phyloP scores from a whole-genome alignment of 1,140 invertebrate species.

The Pseudomyrmex pallidus region DNA sequence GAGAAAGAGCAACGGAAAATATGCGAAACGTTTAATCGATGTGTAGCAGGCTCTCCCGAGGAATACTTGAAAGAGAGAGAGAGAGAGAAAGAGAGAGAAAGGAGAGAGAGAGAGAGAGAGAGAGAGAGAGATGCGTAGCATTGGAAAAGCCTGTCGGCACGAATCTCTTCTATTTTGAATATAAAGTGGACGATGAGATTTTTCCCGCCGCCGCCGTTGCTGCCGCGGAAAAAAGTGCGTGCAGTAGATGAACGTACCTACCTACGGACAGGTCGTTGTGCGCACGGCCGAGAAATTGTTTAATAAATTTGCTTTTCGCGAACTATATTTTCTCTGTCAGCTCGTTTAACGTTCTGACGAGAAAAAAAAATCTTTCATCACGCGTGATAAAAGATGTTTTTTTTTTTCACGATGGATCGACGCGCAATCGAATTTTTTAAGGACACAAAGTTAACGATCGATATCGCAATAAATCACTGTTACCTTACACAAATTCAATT shows the following conservation, averaged over 20 bases:
- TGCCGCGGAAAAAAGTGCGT: conserved; percentile 33
- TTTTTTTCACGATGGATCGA: conserved; percentile 43
- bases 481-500: neutral
- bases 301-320: conserved; percentile 70
- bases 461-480: conserved; percentile 38
- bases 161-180: conserved; percentile 66
- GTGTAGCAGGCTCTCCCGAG: conserved; percentile 30
- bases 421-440: conserved; percentile 52
- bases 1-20: conserved; percentile 39
- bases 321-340: conserved; percentile 64
- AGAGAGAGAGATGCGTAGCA: neutral
- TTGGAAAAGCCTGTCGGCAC: conserved; percentile 72
- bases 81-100: too few species aligned
- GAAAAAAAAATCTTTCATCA: neutral
- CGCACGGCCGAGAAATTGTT: conserved; percentile 66
- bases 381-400: conserved; percentile 36
- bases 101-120: too few species aligned
- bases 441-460: conserved; percentile 31
- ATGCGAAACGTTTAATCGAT: conserved; percentile 71
- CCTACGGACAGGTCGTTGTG: conserved; percentile 41
- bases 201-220: conserved; percentile 19
- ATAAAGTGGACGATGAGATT: conserved; percentile 72
- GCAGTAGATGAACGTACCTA: conserved; percentile 49
- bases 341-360: conserved; percentile 60
- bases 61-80: conserved; percentile 47